These are phyloP conservation scores for Deladenus siricidicola DNA, from an alignment of 2,888 invertebrate species.

Conservation along the genomic window DNA sequence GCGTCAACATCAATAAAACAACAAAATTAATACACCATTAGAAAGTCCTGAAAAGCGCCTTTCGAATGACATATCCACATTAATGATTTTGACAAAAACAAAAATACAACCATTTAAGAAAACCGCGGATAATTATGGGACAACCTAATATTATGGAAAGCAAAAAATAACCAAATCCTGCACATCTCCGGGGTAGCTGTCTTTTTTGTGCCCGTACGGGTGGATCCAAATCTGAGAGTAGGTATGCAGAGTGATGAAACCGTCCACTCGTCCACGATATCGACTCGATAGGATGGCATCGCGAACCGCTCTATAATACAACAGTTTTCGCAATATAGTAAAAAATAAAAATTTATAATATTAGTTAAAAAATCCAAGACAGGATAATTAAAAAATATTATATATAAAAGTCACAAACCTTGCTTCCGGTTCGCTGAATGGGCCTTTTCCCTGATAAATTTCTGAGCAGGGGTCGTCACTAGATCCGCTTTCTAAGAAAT, in stretches of 20 bases:
- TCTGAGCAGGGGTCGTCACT: slow-evolving; percentile 51
- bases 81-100: too few species aligned
- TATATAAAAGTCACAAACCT: slow-evolving; percentile 17
- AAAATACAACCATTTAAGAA: too few species aligned
- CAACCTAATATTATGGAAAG: too few species aligned
- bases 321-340: not conserved
- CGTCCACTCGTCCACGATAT: slow-evolving; percentile 47
- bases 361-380: not conserved
- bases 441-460: slow-evolving; percentile 48
- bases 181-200: slow-evolving; percentile 50
- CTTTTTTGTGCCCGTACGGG: slow-evolving; percentile 50
- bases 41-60: too few species aligned
- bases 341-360: not conserved
- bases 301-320: slow-evolving; percentile 35
- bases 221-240: slow-evolving; percentile 54
- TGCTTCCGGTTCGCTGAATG: slow-evolving; percentile 53
- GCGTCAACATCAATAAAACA: too few species aligned
- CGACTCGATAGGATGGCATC: slow-evolving; percentile 39
- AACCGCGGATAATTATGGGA: too few species aligned
- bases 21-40: too few species aligned
- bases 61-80: too few species aligned
- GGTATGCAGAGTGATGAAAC: slow-evolving; percentile 52
- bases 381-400: not conserved
- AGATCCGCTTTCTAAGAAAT: slow-evolving; percentile 43
- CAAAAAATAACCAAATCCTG: slow-evolving; percentile 44